Conservation (phyloP, 2,888 invertebrate genomes). For the Cryptocephalus moraei region DNA sequence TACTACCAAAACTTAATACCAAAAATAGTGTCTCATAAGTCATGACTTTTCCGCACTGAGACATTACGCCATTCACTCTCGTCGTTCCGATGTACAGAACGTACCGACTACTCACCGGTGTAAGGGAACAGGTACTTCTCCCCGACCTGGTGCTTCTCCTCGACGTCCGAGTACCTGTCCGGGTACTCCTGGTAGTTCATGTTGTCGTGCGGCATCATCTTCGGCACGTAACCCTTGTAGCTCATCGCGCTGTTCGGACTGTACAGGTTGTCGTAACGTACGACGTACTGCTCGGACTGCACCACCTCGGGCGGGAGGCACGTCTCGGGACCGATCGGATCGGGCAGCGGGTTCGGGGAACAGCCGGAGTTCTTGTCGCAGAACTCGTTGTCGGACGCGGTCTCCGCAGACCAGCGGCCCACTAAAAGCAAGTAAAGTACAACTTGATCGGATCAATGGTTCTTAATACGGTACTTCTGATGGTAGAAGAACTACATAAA, state of each 20-base stretch:
- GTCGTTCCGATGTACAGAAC: too few relatives aligned
- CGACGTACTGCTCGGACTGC: slow-evolving; percentile 42
- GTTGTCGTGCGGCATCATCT: slow-evolving; percentile 32
- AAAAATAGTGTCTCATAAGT: too few relatives aligned
- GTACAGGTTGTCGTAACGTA: slow-evolving; percentile 31
- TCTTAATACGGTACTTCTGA: too few relatives aligned
- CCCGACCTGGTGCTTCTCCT: slow-evolving; percentile 59
- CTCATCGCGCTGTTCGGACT: slow-evolving; percentile 25
- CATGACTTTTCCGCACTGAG: too few relatives aligned
- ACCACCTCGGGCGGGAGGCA: slow-evolving; percentile 37
- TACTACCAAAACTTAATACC: too few relatives aligned
- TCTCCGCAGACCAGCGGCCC: slow-evolving; percentile 70
- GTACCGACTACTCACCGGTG: slow-evolving; percentile 46
- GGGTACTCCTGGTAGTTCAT: slow-evolving; percentile 45
- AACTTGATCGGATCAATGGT: too few relatives aligned
- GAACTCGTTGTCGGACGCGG: slow-evolving; percentile 66
- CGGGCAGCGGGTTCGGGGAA: slow-evolving; percentile 60
- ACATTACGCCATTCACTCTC: too few relatives aligned
- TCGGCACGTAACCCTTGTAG: slow-evolving; percentile 31
- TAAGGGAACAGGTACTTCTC: slow-evolving; percentile 81
- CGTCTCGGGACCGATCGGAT: slow-evolving; percentile 60
- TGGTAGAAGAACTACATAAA: too few relatives aligned
- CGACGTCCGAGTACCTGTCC: slow-evolving; percentile 59
- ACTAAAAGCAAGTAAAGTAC: slow-evolving; percentile 18
- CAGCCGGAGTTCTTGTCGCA: slow-evolving; percentile 41